Conservation (phyloP, 2,888 invertebrate genomes). For the Drosophila paranaensis region DNA sequence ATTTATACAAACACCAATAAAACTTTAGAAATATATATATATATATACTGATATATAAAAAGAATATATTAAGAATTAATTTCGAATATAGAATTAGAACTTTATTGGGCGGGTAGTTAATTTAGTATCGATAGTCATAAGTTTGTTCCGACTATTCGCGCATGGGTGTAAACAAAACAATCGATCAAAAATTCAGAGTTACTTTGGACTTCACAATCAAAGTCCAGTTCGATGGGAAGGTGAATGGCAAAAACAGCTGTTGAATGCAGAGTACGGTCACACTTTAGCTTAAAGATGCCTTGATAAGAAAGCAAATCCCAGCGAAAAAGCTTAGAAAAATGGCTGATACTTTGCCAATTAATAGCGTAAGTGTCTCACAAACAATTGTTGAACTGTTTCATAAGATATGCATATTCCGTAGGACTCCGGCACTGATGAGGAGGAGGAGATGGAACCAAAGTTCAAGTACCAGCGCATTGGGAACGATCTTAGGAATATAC, state of each 20-base stretch:
- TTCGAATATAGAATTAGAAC: too few relatives aligned
- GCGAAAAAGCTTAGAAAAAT: conserved; percentile 27
- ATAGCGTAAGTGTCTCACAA: conserved; percentile 33
- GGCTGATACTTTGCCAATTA: conserved; percentile 44
- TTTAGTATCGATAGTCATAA: conserved; percentile 1
- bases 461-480: conserved; percentile 95
- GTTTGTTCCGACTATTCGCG: too few relatives aligned
- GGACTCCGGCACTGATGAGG: conserved; percentile 79
- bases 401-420: conserved; percentile 2
- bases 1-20: conserved; percentile 64
- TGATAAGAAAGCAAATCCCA: conserved; percentile 47
- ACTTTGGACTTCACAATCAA: background rate
- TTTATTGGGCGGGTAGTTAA: background rate
- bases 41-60: conserved; percentile 20
- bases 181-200: conserved; percentile 12
- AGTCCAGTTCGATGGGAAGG: background rate
- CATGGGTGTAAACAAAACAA: background rate
- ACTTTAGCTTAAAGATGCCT: conserved; percentile 34
- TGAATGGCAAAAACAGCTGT: conserved; percentile 41
- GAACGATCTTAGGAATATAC: conserved; percentile 93
- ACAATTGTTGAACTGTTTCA: background rate
- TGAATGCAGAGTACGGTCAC: conserved; percentile 36
- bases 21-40: conserved; percentile 46
- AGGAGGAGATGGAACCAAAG: conserved; percentile 91
- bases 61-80: background rate